These are phyloP conservation scores for Erebia epiphron DNA, from an alignment of 2,888 invertebrate genomes.

Conservation along the genomic window DNA sequence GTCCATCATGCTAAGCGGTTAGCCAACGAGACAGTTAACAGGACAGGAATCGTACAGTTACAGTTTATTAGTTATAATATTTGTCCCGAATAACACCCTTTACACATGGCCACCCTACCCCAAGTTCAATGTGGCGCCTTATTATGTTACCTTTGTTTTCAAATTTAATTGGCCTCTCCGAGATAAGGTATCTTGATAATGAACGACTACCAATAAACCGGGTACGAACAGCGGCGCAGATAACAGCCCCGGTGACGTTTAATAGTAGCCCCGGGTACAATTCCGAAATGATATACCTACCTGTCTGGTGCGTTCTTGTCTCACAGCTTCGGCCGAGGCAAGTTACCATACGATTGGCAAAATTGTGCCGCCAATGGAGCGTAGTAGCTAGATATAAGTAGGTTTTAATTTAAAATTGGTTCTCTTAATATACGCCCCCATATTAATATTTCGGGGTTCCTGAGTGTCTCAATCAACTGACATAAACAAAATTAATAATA, in stretches of 20 bases:
- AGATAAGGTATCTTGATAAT: slow-evolving; percentile 83
- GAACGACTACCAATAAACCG: slow-evolving; percentile 81
- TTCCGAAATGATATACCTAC: slow-evolving; percentile 21
- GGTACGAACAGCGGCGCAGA: slow-evolving; percentile 69
- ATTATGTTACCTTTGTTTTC: slow-evolving; percentile 83
- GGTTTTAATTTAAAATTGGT: no score
- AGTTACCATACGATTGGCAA: no score
- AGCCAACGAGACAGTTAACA: no score
- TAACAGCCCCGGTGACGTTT: slow-evolving; percentile 64
- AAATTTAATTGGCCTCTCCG: slow-evolving; percentile 81
- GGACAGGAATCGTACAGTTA: no score
- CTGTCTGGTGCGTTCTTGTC: not conserved
- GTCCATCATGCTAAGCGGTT: no score
- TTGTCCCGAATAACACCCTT: not conserved
- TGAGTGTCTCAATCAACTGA: no score
- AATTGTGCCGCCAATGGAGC: no score
- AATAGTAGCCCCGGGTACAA: slow-evolving; percentile 52
- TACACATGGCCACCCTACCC: slow-evolving; percentile 21
- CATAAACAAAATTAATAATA: no score
- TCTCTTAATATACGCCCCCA: no score
- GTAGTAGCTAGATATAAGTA: no score
- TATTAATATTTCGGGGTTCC: no score
- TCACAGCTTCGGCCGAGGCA: no score
- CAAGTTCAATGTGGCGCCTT: slow-evolving; percentile 73
- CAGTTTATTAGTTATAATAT: not conserved